A percentile compares a stretch with the other conserved stretches of the same genome.
Evolutionary conservation across 1,140 invertebrate genomes (phyloP).

Genomic region (Drosophila kikkawai): DNA sequence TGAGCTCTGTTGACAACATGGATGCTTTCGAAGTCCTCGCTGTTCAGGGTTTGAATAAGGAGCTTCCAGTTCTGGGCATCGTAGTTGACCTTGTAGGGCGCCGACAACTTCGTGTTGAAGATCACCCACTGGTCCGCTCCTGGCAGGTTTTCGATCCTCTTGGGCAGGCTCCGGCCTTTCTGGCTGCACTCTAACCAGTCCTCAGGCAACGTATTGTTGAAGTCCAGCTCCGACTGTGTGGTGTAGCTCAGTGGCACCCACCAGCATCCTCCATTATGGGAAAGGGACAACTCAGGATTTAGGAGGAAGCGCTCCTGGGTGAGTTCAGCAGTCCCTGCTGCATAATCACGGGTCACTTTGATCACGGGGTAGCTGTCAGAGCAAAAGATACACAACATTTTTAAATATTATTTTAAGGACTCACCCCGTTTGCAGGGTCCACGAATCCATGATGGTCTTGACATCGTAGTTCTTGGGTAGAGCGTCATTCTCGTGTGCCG

Average conservation of each 20-base stretch:
- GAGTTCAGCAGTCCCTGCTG: background rate
- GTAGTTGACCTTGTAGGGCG: slow-evolving; percentile 91
- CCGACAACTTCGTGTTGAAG: slow-evolving; percentile 87
- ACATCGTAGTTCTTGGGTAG: slow-evolving; percentile 87
- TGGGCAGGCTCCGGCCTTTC: slow-evolving; percentile 46
- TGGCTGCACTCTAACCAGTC: slow-evolving; percentile 86
- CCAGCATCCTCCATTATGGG: slow-evolving; percentile 79
- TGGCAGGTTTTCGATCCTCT: slow-evolving; percentile 50
- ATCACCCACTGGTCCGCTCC: slow-evolving; percentile 87
- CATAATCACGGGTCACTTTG: slow-evolving; percentile 88
- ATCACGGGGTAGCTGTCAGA: slow-evolving; percentile 89
- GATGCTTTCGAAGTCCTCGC: slow-evolving; percentile 86
- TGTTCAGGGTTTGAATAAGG: slow-evolving; percentile 86
- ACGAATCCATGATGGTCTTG: slow-evolving; percentile 91
- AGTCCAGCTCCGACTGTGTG: no score
- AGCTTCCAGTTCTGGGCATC: slow-evolving; percentile 89
- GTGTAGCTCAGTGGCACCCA: slow-evolving; percentile 83
- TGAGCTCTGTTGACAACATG: slow-evolving; percentile 91
- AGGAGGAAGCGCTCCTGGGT: slow-evolving; percentile 25
- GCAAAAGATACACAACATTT: no score
- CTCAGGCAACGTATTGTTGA: slow-evolving; percentile 86
- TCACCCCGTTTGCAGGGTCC: slow-evolving; percentile 91
- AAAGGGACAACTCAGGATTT: background rate
- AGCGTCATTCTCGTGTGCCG: slow-evolving; percentile 84
- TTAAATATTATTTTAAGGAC: background rate